Conservation (phyloP, 2,888 invertebrate species). For the Drosophila yooni region DNA sequence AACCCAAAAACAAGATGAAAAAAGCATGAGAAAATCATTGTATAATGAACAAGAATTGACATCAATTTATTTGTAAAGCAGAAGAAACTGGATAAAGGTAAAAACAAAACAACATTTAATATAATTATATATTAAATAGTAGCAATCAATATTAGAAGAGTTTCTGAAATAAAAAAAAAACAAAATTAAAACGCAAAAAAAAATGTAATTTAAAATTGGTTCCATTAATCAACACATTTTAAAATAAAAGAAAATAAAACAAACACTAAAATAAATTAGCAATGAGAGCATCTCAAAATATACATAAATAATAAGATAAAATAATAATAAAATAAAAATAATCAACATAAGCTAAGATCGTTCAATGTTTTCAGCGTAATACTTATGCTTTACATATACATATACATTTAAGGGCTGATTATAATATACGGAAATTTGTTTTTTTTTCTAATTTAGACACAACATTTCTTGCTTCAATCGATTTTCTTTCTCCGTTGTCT, state of each 20-base stretch:
- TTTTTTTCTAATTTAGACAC: slow-evolving; percentile 25
- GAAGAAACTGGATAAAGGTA: slow-evolving; percentile 60
- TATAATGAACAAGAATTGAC: slow-evolving; percentile 36
- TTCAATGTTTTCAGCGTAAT: slow-evolving; percentile 50
- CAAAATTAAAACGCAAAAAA: background rate
- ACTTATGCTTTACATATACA: slow-evolving; percentile 53
- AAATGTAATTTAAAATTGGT: slow-evolving; percentile 63
- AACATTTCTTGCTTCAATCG: slow-evolving; percentile 7
- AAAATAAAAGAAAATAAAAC: slow-evolving; percentile 37
- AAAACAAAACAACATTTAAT: slow-evolving; percentile 27
- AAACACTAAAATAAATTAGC: slow-evolving; percentile 51
- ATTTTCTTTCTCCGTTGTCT: slow-evolving; percentile 11
- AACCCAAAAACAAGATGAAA: slow-evolving; percentile 18
- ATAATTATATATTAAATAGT: slow-evolving; percentile 38
- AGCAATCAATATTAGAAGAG: slow-evolving; percentile 58
- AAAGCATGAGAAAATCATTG: slow-evolving; percentile 33
- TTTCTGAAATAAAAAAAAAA: slow-evolving; percentile 42
- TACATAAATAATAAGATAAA: slow-evolving; percentile 26
- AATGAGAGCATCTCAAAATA: slow-evolving; percentile 32
- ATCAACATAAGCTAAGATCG: slow-evolving; percentile 57
- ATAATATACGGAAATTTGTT: slow-evolving; percentile 85
- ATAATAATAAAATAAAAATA: slow-evolving; percentile 27
- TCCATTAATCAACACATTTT: slow-evolving; percentile 59
- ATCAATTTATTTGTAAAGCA: slow-evolving; percentile 61
- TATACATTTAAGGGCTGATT: slow-evolving; percentile 85